These are phyloP conservation scores for Apostichopus parvimensis DNA, from an alignment of 35 echinoderm and acorn worm species.

Conservation along the genomic window DNA sequence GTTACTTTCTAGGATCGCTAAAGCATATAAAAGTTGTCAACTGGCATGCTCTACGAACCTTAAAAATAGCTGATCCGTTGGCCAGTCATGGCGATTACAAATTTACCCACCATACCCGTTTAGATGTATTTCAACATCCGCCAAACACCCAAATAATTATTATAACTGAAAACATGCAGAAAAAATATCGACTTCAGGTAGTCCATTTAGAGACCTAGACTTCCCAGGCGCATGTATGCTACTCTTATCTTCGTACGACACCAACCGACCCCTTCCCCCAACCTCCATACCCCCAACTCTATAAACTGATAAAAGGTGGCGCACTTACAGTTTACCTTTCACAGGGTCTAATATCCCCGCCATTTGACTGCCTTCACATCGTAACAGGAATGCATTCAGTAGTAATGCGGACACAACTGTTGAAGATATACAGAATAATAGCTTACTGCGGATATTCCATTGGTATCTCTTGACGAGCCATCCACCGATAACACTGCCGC, in stretches of 20 bases:
- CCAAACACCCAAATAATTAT: neutral
- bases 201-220: no score
- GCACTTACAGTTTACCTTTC: neutral
- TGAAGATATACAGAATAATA: slow-evolving; percentile 8
- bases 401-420: neutral
- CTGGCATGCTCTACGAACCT: no score
- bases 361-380: neutral
- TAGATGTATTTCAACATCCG: neutral
- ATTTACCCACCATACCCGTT: neutral
- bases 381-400: neutral
- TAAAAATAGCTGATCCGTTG: no score
- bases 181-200: no score
- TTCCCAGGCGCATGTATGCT: no score
- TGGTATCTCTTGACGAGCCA: slow-evolving; percentile 53
- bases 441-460: slow-evolving; percentile 1
- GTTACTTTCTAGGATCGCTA: no score
- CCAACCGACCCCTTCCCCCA: no score
- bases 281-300: no score
- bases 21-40: no score
- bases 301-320: no score
- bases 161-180: neutral
- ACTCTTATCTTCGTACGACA: no score
- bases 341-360: neutral
- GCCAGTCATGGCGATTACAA: neutral
- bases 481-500: slow-evolving; percentile 40